These are phyloP conservation scores for Chloebia gouldiae DNA, from an alignment of 2,113 vertebrate genomes.

Conservation along the genomic window DNA sequence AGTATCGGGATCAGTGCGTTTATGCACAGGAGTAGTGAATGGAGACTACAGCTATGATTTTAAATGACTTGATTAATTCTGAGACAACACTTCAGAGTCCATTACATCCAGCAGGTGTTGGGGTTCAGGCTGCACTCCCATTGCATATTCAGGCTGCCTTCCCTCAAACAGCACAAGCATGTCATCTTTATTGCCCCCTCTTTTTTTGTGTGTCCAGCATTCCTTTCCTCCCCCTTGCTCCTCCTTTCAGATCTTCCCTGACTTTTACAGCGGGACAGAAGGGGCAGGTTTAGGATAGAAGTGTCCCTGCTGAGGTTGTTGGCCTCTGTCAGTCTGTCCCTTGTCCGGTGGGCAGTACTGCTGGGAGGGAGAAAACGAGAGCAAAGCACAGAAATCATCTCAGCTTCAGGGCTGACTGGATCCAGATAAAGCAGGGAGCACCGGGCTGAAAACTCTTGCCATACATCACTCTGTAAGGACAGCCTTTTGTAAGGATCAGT, in stretches of 20 bases:
- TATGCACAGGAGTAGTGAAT: constrained; percentile 77
- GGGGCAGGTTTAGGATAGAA: not conserved
- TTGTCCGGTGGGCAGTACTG: not conserved
- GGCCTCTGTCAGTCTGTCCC: not conserved
- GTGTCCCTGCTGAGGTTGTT: not conserved
- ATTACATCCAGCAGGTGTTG: constrained; percentile 81
- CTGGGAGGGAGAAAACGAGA: not conserved
- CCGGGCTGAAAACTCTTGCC: not conserved
- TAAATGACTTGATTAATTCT: constrained; percentile 88
- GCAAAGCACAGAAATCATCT: not conserved
- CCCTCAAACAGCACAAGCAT: constrained; percentile 29
- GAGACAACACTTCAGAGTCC: constrained; percentile 82
- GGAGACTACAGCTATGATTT: constrained; percentile 82
- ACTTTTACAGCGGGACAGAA: not conserved
- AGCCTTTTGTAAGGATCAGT: not conserved
- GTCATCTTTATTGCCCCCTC: constrained; percentile 17
- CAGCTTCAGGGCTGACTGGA: not conserved
- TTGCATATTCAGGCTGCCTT: constrained; percentile 39
- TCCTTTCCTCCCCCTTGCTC: not conserved
- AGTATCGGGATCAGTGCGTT: constrained; percentile 87
- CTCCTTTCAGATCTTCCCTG: not conserved
- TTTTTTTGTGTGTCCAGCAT: not conserved
- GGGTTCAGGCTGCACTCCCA: constrained; percentile 62
- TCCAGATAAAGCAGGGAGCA: not conserved
- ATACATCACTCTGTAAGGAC: not conserved